A percentile compares a stretch with the other conserved stretches of the same genome.
phyloP scores from a whole-genome alignment of 1,140 invertebrate genomes.

The Zaprionus nigranus region DNA sequence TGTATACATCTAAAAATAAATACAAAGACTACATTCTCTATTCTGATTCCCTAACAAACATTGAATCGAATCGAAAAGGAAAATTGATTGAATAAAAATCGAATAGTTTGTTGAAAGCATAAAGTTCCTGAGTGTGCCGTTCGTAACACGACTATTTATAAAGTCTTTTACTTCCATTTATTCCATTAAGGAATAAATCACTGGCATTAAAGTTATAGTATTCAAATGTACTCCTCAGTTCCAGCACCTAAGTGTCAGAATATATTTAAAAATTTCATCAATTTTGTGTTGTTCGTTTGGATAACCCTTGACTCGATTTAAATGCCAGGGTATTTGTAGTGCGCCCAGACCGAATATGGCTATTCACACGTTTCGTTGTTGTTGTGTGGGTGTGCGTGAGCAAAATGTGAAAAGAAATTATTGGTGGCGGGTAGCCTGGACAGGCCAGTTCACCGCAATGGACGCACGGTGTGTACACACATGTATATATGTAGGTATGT shows the following conservation, averaged over 20 bases:
- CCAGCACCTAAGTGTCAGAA: neutral
- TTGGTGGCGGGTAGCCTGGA: slow-evolving; percentile 9
- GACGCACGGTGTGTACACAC: slow-evolving; percentile 9
- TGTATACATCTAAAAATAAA: no score
- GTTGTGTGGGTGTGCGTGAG: slow-evolving; percentile 63
- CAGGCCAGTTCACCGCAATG: slow-evolving; percentile 18
- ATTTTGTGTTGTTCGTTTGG: no score
- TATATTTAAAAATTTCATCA: neutral
- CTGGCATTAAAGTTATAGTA: no score
- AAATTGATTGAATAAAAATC: no score
- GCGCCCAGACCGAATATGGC: neutral
- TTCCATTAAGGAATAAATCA: no score
- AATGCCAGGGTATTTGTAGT: slow-evolving; percentile 1
- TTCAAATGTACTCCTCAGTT: neutral
- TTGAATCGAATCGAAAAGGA: no score
- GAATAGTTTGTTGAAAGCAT: no score
- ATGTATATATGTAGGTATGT: neutral
- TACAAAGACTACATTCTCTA: no score
- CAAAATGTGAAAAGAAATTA: slow-evolving; percentile 66
- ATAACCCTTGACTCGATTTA: neutral
- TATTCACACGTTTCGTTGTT: neutral
- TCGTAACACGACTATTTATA: no score
- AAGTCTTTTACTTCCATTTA: no score
- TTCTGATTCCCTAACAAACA: no score
- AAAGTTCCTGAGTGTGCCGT: no score